phyloP scores from a whole-genome alignment of 2,797 vertebrate genomes.

The Sebastes vulpes region DNA sequence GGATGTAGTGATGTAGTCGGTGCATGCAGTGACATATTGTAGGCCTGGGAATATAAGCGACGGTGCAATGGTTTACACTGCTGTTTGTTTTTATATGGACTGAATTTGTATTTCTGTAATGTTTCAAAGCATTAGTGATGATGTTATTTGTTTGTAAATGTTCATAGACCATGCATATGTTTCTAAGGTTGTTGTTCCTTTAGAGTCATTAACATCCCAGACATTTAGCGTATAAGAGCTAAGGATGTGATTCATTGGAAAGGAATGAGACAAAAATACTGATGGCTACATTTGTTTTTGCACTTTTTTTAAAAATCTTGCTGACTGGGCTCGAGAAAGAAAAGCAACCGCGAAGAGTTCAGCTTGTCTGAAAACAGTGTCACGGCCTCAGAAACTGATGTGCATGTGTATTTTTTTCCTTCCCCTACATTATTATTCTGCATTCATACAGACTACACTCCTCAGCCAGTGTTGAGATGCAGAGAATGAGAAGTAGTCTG shows the following conservation, averaged over 20 bases:
- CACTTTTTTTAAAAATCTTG: not conserved
- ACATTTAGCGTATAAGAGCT: constrained; percentile 22
- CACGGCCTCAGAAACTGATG: not conserved
- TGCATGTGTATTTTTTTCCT: not conserved
- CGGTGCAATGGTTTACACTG: constrained; percentile 69
- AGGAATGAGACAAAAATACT: not conserved
- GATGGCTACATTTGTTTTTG: not conserved
- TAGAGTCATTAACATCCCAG: not conserved
- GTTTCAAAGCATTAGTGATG: constrained; percentile 16
- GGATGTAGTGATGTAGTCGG: constrained; percentile 46
- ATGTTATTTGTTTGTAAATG: constrained; percentile 61
- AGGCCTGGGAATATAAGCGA: constrained; percentile 55
- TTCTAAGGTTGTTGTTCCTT: constrained; percentile 16
- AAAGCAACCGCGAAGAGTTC: not conserved
- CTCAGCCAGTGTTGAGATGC: constrained; percentile 6
- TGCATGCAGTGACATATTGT: constrained; percentile 55
- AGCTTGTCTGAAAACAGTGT: not conserved
- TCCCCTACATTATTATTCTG: constrained; percentile 15
- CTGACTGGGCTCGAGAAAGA: not conserved
- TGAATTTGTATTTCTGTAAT: constrained; percentile 50
- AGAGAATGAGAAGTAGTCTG: constrained; percentile 2
- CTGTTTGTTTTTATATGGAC: constrained; percentile 57
- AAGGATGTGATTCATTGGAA: not conserved
- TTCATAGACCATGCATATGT: constrained; percentile 41
- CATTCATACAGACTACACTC: not conserved